These are phyloP conservation scores for Pelmatolapia mariae DNA, from an alignment of 2,113 vertebrate species.

Conservation along the genomic window DNA sequence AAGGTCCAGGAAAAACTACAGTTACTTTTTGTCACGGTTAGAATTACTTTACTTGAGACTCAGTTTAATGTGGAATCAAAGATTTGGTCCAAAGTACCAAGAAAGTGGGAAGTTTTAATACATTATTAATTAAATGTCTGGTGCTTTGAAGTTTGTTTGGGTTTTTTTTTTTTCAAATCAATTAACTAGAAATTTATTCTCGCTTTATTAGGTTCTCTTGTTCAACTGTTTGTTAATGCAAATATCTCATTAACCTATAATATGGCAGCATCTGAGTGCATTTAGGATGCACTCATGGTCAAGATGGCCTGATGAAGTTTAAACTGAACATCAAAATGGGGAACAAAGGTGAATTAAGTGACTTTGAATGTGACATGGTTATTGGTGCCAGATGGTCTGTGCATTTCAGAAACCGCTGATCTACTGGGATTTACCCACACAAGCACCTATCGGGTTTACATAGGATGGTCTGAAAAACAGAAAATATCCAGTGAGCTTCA, in stretches of 20 bases:
- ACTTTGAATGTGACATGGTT: not conserved
- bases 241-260: not conserved
- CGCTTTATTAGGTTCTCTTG: not conserved
- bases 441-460: not conserved
- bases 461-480: not conserved
- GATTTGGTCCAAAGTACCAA: not conserved
- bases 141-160: not conserved
- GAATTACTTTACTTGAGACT: not conserved
- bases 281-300: not conserved
- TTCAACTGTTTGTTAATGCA: not conserved
- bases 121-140: not conserved
- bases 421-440: not conserved
- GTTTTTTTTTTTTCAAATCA: not conserved
- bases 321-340: not conserved
- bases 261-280: not conserved
- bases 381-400: not conserved
- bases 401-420: not conserved
- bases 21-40: not conserved
- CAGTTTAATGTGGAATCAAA: not conserved
- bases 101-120: not conserved
- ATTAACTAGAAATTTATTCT: not conserved
- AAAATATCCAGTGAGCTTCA: not conserved
- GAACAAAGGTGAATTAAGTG: not conserved
- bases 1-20: not conserved
- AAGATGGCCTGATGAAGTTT: not conserved